These are phyloP conservation scores for Semnornis frantzii DNA, from an alignment of 2,113 vertebrate species.

Conservation along the genomic window DNA sequence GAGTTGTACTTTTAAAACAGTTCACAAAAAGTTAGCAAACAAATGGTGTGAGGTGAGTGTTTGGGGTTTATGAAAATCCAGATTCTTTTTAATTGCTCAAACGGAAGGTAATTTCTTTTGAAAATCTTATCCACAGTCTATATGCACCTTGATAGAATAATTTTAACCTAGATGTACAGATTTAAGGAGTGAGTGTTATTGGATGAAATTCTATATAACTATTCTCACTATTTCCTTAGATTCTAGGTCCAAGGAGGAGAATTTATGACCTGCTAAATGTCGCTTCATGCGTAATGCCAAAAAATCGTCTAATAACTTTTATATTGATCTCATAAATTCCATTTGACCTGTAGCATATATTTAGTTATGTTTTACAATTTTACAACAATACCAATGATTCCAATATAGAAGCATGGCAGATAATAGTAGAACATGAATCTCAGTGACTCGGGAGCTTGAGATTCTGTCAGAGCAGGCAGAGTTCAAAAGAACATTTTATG, in stretches of 20 bases:
- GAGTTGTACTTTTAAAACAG: not conserved
- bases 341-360: not conserved
- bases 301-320: not conserved
- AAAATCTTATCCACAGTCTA: not conserved
- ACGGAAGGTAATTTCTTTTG: not conserved
- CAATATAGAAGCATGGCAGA: not conserved
- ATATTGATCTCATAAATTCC: not conserved
- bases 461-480: not conserved
- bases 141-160: not conserved
- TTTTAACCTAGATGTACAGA: constrained; percentile 1
- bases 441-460: not conserved
- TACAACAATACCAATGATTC: not conserved
- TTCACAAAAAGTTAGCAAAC: not conserved
- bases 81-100: constrained; percentile 10
- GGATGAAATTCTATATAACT: not conserved
- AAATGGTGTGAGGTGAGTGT: constrained; percentile 10
- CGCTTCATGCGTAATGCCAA: not conserved
- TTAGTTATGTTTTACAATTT: not conserved
- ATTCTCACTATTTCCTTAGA: not conserved
- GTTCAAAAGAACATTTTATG: not conserved
- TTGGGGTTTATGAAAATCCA: constrained; percentile 10
- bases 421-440: not conserved
- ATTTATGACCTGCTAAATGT: not conserved
- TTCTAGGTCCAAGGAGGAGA: not conserved
- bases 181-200: not conserved